Conservation (phyloP, 1,140 invertebrate genomes). For the Arctopsyche grandis region DNA sequence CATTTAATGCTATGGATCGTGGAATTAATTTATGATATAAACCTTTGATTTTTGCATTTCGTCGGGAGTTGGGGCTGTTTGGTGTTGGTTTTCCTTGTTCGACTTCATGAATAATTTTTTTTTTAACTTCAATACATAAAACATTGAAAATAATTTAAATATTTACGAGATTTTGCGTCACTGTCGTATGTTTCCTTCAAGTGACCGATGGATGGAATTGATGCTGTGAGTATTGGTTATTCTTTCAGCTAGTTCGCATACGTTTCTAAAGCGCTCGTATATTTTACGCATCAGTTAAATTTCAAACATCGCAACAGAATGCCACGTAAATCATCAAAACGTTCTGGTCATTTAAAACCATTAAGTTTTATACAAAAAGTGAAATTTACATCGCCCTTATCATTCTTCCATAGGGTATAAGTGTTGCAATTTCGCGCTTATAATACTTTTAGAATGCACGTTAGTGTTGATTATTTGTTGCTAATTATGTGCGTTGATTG, state of each 20-base stretch:
- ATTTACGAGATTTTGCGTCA: slow-evolving; percentile 33
- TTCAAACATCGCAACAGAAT: background rate
- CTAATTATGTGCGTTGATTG: background rate
- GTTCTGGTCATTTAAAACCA: background rate
- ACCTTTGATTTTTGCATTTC: no score
- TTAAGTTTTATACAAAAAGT: slow-evolving; percentile 25
- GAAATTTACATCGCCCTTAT: slow-evolving; percentile 13
- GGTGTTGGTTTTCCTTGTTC: no score
- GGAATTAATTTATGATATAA: background rate
- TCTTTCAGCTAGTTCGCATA: background rate
- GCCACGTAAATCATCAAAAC: slow-evolving; percentile 11
- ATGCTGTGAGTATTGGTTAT: background rate
- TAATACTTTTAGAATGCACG: no score
- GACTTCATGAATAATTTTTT: slow-evolving; percentile 13
- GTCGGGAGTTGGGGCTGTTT: no score
- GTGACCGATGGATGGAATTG: background rate
- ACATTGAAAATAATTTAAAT: slow-evolving; percentile 44
- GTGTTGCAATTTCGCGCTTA: no score
- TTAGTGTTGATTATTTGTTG: no score
- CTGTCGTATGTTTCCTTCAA: background rate
- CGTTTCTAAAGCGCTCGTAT: background rate
- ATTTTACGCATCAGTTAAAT: no score
- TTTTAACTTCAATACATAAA: slow-evolving; percentile 48
- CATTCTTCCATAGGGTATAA: slow-evolving; percentile 30
- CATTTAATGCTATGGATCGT: background rate